A percentile compares a stretch with the other conserved stretches of the same genome.
Conservation (phyloP, 2,797 vertebrate genomes). For the Gastrophryne carolinensis region DNA sequence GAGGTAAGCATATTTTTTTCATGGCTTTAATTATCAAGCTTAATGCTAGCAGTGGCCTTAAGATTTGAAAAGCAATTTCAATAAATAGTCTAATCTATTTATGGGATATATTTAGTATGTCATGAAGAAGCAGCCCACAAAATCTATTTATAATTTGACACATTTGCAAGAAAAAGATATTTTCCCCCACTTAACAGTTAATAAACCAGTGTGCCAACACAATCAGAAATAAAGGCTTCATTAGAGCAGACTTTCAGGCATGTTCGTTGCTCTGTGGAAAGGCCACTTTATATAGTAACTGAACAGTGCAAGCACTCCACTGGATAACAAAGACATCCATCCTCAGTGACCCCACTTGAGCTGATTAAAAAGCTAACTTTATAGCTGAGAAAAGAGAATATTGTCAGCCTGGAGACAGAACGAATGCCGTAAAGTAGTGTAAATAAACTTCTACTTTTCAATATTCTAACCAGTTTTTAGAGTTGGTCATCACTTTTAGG, state of each 20-base stretch:
- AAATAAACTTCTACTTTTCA: conserved; percentile 18
- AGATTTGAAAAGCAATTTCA: too few species aligned
- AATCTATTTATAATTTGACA: too few species aligned
- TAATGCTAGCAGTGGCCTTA: too few species aligned
- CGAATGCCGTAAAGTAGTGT: background rate
- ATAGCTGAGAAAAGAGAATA: background rate
- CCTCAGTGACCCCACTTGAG: conserved; percentile 16
- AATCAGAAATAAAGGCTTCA: conserved; percentile 7
- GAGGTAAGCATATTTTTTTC: too few species aligned
- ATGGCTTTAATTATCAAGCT: too few species aligned
- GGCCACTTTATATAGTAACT: conserved; percentile 55
- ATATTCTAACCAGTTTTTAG: background rate
- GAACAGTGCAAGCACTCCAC: conserved; percentile 54
- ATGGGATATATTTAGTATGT: too few species aligned
- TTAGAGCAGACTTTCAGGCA: conserved; percentile 13
- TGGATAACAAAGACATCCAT: conserved; percentile 30
- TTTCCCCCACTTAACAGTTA: background rate
- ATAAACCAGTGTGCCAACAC: background rate
- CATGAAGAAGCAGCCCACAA: too few species aligned
- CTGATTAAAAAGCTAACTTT: background rate
- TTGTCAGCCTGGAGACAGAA: conserved; percentile 8
- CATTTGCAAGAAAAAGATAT: background rate
- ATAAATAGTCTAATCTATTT: too few species aligned
- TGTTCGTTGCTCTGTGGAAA: conserved; percentile 30
- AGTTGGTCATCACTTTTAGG: conserved; percentile 4